These are phyloP conservation scores for Silurus lanzhouensis DNA, from an alignment of 2,797 vertebrate genomes.

Conservation along the genomic window DNA sequence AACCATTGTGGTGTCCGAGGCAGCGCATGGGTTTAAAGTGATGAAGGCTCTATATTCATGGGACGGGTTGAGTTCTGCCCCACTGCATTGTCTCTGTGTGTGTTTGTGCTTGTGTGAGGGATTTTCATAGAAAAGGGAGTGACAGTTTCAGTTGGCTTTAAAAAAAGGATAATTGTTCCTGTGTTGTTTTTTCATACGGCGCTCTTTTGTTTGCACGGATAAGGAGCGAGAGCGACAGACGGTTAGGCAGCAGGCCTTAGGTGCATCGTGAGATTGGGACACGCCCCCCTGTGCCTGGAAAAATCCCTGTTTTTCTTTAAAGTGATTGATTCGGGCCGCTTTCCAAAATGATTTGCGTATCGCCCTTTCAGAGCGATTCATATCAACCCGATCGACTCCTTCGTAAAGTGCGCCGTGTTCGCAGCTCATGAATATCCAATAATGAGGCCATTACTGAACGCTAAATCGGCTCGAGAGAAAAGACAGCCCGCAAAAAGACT, in stretches of 20 bases:
- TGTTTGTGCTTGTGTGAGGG: slow-evolving; percentile 50
- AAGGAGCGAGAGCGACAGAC: slow-evolving; percentile 77
- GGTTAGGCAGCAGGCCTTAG: slow-evolving; percentile 74
- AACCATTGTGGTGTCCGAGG: slow-evolving; percentile 30
- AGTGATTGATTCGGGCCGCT: neutral
- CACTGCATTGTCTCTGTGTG: slow-evolving; percentile 42
- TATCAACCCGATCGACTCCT: slow-evolving; percentile 40
- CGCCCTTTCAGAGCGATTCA: neutral
- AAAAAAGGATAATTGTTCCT: slow-evolving; percentile 65
- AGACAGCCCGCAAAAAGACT: slow-evolving; percentile 64
- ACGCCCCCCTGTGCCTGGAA: neutral
- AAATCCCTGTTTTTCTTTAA: slow-evolving; percentile 5
- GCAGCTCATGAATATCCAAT: slow-evolving; percentile 74
- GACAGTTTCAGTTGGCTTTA: slow-evolving; percentile 63
- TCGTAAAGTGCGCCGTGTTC: slow-evolving; percentile 41
- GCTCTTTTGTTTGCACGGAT: slow-evolving; percentile 74
- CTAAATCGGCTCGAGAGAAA: slow-evolving; percentile 82
- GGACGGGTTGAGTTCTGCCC: slow-evolving; percentile 59
- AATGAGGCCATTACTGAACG: slow-evolving; percentile 79
- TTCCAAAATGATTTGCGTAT: neutral
- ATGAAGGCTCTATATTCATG: slow-evolving; percentile 83
- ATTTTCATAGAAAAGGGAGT: slow-evolving; percentile 48
- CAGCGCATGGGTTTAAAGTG: slow-evolving; percentile 69
- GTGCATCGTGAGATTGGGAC: slow-evolving; percentile 50
- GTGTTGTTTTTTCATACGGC: slow-evolving; percentile 40